A percentile compares a stretch with the other conserved stretches of the same genome.
These are phyloP conservation scores for Helostoma temminkii DNA, from an alignment of 2,797 vertebrate genomes.

Conservation along the genomic window DNA sequence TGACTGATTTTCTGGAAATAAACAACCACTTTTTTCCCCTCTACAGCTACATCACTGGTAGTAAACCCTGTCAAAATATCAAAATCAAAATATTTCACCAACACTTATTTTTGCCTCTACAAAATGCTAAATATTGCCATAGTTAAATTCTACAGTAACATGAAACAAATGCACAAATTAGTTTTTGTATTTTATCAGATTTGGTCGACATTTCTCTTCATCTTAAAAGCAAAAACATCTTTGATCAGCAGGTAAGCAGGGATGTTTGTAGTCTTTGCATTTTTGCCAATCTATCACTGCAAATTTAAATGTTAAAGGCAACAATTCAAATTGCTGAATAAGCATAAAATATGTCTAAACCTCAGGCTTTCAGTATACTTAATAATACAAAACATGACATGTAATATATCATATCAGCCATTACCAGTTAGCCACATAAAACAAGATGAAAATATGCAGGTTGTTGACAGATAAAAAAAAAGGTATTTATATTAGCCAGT, in stretches of 20 bases:
- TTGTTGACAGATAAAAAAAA: conserved; percentile 77
- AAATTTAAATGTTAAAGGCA: conserved; percentile 94
- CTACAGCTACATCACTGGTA: background rate
- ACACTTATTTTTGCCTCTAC: too few species aligned
- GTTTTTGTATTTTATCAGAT: conserved; percentile 2
- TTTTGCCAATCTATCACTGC: conserved; percentile 90
- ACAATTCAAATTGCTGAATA: conserved; percentile 95
- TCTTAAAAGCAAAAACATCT: conserved; percentile 36
- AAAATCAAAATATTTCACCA: background rate
- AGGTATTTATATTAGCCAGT: conserved; percentile 72
- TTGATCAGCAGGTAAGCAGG: conserved; percentile 75
- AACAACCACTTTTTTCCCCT: background rate
- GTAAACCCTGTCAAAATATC: background rate
- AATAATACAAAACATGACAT: conserved; percentile 89
- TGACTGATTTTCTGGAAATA: background rate
- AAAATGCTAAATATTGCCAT: background rate
- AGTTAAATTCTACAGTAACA: conserved; percentile 12
- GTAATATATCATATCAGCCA: conserved; percentile 92
- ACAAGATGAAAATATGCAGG: conserved; percentile 72
- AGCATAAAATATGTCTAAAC: conserved; percentile 91
- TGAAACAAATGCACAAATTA: too few species aligned
- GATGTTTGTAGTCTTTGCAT: conserved; percentile 85
- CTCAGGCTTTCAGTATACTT: conserved; percentile 86
- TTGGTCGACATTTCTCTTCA: conserved; percentile 36
- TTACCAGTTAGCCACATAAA: conserved; percentile 82